These are phyloP conservation scores for Craniophora ligustri DNA, from an alignment of 2,888 invertebrate genomes.

Conservation along the genomic window DNA sequence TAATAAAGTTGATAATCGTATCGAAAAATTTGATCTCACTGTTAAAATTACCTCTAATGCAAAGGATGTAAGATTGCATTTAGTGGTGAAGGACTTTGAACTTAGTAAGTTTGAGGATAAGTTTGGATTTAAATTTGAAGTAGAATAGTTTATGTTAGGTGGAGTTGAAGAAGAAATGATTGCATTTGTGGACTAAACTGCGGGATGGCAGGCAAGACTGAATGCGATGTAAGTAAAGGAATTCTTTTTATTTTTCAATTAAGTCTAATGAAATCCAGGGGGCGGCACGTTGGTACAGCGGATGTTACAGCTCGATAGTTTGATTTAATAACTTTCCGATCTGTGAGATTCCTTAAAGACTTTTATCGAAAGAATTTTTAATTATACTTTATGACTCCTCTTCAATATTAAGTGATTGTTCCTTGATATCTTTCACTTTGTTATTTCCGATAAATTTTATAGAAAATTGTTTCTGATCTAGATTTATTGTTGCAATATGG, in stretches of 20 bases:
- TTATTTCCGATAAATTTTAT: slow-evolving; percentile 26
- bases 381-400: slow-evolving; percentile 43
- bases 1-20: slow-evolving; percentile 52
- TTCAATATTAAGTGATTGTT: slow-evolving; percentile 29
- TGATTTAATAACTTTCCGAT: slow-evolving; percentile 57
- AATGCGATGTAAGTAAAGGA: slow-evolving; percentile 78
- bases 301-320: slow-evolving; percentile 55
- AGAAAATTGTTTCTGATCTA: slow-evolving; percentile 21
- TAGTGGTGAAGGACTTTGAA: slow-evolving; percentile 38
- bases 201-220: slow-evolving; percentile 74
- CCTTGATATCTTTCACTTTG: slow-evolving; percentile 10
- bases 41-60: slow-evolving; percentile 35
- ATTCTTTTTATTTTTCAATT: slow-evolving; percentile 82
- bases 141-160: slow-evolving; percentile 30
- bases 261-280: slow-evolving; percentile 77
- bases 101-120: slow-evolving; percentile 37
- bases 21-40: slow-evolving; percentile 41
- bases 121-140: slow-evolving; percentile 36
- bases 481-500: slow-evolving; percentile 17
- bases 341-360: slow-evolving; percentile 44
- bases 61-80: slow-evolving; percentile 60
- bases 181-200: slow-evolving; percentile 80
- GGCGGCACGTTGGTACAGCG: slow-evolving; percentile 48
- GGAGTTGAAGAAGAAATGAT: slow-evolving; percentile 47
- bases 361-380: slow-evolving; percentile 42